Conservation (phyloP, 2,113 vertebrate genomes). For the Ramphastos sulfuratus region DNA sequence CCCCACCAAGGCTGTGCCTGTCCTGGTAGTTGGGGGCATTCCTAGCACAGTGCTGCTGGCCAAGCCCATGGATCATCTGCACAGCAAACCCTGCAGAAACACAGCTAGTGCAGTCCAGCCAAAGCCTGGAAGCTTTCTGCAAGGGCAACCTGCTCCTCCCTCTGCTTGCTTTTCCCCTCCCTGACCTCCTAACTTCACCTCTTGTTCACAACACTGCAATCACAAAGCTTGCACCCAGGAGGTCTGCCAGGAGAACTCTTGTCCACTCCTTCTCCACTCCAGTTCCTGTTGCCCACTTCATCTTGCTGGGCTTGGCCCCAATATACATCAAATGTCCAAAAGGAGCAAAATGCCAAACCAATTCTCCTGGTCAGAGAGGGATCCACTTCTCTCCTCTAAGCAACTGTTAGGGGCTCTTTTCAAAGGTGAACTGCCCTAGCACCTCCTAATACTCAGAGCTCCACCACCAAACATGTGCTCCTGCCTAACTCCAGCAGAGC, state of each 20-base stretch:
- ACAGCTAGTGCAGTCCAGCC: neutral
- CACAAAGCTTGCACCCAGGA: neutral
- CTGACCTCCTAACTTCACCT: neutral
- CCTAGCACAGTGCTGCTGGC: neutral
- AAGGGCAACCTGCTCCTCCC: neutral
- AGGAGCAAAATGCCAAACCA: neutral
- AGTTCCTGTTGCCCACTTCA: neutral
- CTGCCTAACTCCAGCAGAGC: neutral
- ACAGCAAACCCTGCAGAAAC: neutral
- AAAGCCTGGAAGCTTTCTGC: neutral
- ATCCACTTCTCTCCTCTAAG: neutral
- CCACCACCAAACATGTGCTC: neutral
- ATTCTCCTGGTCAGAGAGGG: neutral
- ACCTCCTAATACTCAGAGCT: neutral
- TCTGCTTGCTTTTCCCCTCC: neutral
- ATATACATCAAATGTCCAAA: neutral
- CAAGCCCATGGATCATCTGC: neutral
- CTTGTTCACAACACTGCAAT: neutral
- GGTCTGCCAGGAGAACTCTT: neutral
- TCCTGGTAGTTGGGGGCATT: neutral
- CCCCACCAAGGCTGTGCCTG: neutral
- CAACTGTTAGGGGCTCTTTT: neutral
- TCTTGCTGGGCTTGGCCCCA: neutral
- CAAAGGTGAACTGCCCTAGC: neutral
- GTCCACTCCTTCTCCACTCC: neutral